Evolutionary conservation across 1,140 invertebrate species (phyloP).

Genomic region (Cepaea nemoralis): DNA sequence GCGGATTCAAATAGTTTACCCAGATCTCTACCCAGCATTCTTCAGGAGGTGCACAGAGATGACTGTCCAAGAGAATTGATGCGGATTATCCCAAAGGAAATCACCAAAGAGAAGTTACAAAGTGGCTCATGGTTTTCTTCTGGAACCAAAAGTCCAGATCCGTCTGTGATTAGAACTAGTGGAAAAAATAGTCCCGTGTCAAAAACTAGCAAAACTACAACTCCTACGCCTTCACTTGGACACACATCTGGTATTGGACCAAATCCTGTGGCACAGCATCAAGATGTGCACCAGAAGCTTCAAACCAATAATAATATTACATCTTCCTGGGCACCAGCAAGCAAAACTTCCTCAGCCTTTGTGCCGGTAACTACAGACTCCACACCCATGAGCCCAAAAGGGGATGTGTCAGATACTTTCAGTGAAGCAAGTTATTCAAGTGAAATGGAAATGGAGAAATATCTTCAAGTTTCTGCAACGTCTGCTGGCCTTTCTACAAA

Average conservation of each 20-base stretch:
- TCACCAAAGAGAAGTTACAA: conserved; percentile 20
- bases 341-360: background rate
- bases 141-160: conserved; percentile 17
- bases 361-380: background rate
- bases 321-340: background rate
- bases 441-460: conserved; percentile 52
- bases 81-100: conserved; percentile 34
- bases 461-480: conserved; percentile 2
- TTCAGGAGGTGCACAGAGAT: conserved; percentile 21
- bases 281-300: background rate
- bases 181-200: background rate
- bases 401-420: conserved; percentile 35
- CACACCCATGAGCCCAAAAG: conserved; percentile 6
- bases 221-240: background rate
- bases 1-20: background rate
- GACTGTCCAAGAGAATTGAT: conserved; percentile 28
- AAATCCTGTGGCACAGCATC: background rate
- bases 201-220: background rate
- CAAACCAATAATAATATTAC: background rate
- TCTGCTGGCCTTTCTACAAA: conserved; percentile 28
- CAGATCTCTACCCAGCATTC: conserved; percentile 29
- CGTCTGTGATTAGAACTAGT: background rate
- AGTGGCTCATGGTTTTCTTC: conserved; percentile 29
- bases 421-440: conserved; percentile 54
- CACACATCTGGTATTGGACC: background rate